Evolutionary conservation across 2,888 invertebrate genomes (phyloP).

Genomic region (Panzeria rudis): DNA sequence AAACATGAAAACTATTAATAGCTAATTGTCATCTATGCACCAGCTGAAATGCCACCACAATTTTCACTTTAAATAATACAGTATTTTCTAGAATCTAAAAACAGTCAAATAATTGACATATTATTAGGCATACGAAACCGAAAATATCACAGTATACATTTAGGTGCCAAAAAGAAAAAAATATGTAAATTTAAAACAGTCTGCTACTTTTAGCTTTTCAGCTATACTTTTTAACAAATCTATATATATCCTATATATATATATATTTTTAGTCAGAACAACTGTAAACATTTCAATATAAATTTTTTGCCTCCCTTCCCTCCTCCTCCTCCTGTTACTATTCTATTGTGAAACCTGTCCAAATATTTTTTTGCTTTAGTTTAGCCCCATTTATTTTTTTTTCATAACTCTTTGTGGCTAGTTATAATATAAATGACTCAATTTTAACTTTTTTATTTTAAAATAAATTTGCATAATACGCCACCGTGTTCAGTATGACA

Average conservation of each 20-base stretch:
- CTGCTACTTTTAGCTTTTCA: not conserved
- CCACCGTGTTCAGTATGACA: conserved; percentile 23
- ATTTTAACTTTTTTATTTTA: not conserved
- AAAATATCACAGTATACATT: not conserved
- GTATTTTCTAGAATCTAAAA: not conserved
- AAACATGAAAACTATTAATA: not conserved
- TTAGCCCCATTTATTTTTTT: not conserved
- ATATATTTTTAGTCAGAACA: not conserved
- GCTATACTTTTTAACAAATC: not conserved
- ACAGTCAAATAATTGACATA: not conserved
- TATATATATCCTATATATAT: not conserved
- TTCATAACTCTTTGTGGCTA: not conserved
- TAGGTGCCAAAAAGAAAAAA: not conserved
- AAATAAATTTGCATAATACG: conserved; percentile 54
- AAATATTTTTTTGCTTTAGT: not conserved
- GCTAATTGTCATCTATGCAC: not conserved
- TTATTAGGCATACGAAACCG: not conserved
- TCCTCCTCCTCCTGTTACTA: too few relatives aligned
- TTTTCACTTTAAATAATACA: not conserved
- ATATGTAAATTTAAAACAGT: not conserved
- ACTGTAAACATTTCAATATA: too few relatives aligned
- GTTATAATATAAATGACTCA: conserved; percentile 7
- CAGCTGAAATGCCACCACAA: not conserved
- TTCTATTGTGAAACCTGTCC: not conserved
- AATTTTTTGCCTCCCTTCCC: not conserved